phyloP scores from a whole-genome alignment of 2,888 invertebrate genomes.

The Lordiphosa andalusiaca region DNA sequence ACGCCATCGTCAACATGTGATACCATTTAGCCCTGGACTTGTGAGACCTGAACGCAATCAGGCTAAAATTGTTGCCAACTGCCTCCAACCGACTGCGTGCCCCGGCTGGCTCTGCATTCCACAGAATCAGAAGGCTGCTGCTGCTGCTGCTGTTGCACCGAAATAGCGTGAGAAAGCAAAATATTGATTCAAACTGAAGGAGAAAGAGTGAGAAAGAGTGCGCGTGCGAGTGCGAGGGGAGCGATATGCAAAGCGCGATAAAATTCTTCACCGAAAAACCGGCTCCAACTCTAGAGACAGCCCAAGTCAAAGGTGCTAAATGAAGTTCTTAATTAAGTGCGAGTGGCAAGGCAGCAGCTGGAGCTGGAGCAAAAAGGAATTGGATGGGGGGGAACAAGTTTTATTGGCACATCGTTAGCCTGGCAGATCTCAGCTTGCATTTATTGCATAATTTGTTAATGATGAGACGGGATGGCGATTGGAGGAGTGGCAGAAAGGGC shows the following conservation, averaged over 20 bases:
- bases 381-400: conserved; percentile 35
- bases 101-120: conserved; percentile 50
- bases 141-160: conserved; percentile 32
- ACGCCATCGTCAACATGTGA: conserved; percentile 59
- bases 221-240: not conserved
- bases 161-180: conserved; percentile 72
- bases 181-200: conserved; percentile 64
- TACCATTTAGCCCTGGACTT: conserved; percentile 58
- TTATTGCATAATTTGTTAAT: conserved; percentile 71
- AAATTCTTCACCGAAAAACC: conserved; percentile 60
- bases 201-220: conserved; percentile 7
- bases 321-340: conserved; percentile 75
- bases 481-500: conserved; percentile 11
- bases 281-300: conserved; percentile 27
- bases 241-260: conserved; percentile 74
- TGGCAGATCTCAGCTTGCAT: conserved; percentile 46
- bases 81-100: conserved; percentile 22
- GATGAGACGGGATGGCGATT: not conserved
- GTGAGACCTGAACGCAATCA: conserved; percentile 47
- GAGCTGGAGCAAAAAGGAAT: conserved; percentile 34
- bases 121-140: conserved; percentile 32
- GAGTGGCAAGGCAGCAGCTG: conserved; percentile 52
- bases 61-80: conserved; percentile 71
- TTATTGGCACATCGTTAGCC: conserved; percentile 67
- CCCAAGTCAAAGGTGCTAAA: conserved; percentile 68